These are phyloP conservation scores for Trichoplusia ni DNA, from an alignment of 1,140 invertebrate species.

Conservation along the genomic window DNA sequence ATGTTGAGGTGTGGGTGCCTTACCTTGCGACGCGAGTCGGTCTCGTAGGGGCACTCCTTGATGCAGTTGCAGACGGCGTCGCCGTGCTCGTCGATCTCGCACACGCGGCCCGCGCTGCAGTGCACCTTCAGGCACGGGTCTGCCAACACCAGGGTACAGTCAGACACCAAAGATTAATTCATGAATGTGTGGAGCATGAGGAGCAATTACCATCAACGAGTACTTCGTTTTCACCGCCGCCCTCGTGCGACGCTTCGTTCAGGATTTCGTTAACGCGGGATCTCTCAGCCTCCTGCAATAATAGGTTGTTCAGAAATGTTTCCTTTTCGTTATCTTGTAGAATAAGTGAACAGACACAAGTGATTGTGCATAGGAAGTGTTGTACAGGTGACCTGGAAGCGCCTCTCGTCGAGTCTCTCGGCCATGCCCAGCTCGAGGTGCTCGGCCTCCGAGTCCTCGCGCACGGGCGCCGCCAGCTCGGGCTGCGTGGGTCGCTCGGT, in stretches of 20 bases:
- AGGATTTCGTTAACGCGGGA: slow-evolving; percentile 59
- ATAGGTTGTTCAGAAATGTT: too few species aligned
- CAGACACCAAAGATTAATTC: neutral
- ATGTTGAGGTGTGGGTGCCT: neutral
- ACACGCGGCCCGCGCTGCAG: slow-evolving; percentile 94
- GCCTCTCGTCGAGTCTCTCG: slow-evolving; percentile 64
- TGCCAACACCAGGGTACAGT: slow-evolving; percentile 23
- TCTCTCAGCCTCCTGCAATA: slow-evolving; percentile 57
- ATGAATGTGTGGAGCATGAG: neutral
- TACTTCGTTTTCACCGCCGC: slow-evolving; percentile 45
- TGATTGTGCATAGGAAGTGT: too few species aligned
- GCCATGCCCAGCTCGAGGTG: slow-evolving; percentile 68
- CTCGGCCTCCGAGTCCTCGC: slow-evolving; percentile 58
- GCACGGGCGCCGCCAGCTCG: slow-evolving; percentile 23
- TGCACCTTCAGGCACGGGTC: slow-evolving; percentile 93
- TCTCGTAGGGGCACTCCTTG: slow-evolving; percentile 89
- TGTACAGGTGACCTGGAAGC: slow-evolving; percentile 73
- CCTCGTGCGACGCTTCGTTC: slow-evolving; percentile 51
- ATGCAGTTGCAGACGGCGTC: slow-evolving; percentile 94
- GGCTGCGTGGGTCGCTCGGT: slow-evolving; percentile 47
- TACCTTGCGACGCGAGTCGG: slow-evolving; percentile 88
- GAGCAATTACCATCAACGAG: slow-evolving; percentile 56
- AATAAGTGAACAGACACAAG: too few species aligned
- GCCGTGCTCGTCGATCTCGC: slow-evolving; percentile 88
- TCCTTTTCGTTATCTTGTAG: neutral